These are phyloP conservation scores for Corythoichthys haematopterus DNA, from an alignment of 2,113 vertebrate species.

Conservation along the genomic window DNA sequence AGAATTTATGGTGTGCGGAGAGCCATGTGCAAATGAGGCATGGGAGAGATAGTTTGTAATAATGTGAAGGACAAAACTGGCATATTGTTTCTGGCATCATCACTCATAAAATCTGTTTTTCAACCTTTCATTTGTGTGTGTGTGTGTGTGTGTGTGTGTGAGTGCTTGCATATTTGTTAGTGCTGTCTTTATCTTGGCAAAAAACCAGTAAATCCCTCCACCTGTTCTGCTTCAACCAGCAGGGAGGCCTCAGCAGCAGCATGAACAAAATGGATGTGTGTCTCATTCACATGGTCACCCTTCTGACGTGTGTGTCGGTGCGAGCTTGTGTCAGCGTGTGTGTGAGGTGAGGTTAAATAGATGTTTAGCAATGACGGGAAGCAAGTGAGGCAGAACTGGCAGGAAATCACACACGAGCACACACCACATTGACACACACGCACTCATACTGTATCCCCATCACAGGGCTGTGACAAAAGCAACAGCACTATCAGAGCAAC, in stretches of 20 bases:
- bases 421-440: slow-evolving; percentile 21
- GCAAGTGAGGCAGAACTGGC: slow-evolving; percentile 65
- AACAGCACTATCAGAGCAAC: slow-evolving; percentile 54
- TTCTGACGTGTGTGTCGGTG: slow-evolving; percentile 48
- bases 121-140: slow-evolving; percentile 16
- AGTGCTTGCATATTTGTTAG: slow-evolving; percentile 2
- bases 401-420: slow-evolving; percentile 37
- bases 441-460: slow-evolving; percentile 19
- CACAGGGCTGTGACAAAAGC: slow-evolving; percentile 28
- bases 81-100: slow-evolving; percentile 47
- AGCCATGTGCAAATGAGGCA: slow-evolving; percentile 50
- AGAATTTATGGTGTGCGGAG: slow-evolving; percentile 45
- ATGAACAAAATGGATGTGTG: slow-evolving; percentile 26
- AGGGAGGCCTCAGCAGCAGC: slow-evolving; percentile 25
- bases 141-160: slow-evolving; percentile 1
- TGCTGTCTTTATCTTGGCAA: slow-evolving; percentile 36
- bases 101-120: slow-evolving; percentile 26
- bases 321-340: slow-evolving; percentile 36
- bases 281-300: slow-evolving; percentile 58
- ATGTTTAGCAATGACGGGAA: slow-evolving; percentile 51
- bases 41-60: slow-evolving; percentile 49
- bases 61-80: slow-evolving; percentile 64
- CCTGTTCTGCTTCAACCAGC: slow-evolving; percentile 46
- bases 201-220: slow-evolving; percentile 39
- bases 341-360: slow-evolving; percentile 61